A percentile compares a stretch with the other conserved stretches of the same genome.
phyloP scores from a whole-genome alignment of 2,888 invertebrate genomes.

The Drosophila paracracens region DNA sequence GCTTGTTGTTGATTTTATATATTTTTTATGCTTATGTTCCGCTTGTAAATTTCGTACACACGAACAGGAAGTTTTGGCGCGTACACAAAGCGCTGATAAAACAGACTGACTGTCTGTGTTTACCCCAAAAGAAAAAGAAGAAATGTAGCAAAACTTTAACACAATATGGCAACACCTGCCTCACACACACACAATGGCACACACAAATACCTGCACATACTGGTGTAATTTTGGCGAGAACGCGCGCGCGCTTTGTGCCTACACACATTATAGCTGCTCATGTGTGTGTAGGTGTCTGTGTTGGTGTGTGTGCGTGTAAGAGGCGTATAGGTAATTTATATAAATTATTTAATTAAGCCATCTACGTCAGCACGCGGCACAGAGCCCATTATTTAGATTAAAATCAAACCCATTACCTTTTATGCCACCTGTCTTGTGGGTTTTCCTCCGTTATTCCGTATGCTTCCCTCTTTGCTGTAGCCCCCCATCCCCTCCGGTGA shows the following conservation, averaged over 20 bases:
- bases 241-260: constrained; percentile 51
- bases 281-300: not conserved
- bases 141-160: constrained; percentile 16
- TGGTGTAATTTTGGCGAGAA: constrained; percentile 31
- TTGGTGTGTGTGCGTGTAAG: constrained; percentile 37
- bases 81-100: constrained; percentile 65
- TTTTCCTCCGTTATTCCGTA: constrained; percentile 32
- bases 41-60: constrained; percentile 65
- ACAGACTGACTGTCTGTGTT: constrained; percentile 49
- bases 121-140: constrained; percentile 20
- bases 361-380: constrained; percentile 67
- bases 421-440: constrained; percentile 66
- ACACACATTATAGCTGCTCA: constrained; percentile 6
- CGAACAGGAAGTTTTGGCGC: constrained; percentile 65
- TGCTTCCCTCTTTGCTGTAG: constrained; percentile 2
- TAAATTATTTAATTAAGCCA: constrained; percentile 78
- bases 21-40: constrained; percentile 60
- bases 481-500: not conserved
- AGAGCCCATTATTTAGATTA: constrained; percentile 77
- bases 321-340: constrained; percentile 68
- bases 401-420: constrained; percentile 76
- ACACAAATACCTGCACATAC: constrained; percentile 2
- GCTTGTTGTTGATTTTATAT: constrained; percentile 19
- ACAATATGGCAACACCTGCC: constrained; percentile 32
- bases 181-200: constrained; percentile 5